Percentiles rank a stretch among this genome's conserved stretches.
These are phyloP conservation scores for Paraescarpia echinospica DNA, from an alignment of 1,140 invertebrate genomes.

Conservation along the genomic window DNA sequence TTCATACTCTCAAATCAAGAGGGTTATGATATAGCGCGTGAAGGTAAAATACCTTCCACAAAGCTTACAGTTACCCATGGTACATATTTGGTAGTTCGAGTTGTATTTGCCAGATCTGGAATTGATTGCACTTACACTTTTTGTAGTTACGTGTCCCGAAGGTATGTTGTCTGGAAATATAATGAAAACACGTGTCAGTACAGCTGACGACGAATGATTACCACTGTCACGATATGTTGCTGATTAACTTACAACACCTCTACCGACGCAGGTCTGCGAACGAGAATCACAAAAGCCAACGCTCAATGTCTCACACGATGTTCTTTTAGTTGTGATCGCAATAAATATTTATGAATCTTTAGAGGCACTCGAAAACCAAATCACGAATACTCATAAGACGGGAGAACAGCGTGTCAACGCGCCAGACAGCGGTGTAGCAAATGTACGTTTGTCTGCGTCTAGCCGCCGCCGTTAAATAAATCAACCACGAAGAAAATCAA, in stretches of 20 bases:
- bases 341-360: neutral
- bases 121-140: neutral
- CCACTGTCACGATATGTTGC: neutral
- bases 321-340: neutral
- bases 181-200: neutral
- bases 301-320: neutral
- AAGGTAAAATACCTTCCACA: too few relatives aligned
- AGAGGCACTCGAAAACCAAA: neutral
- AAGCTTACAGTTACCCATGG: too few relatives aligned
- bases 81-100: too few relatives aligned
- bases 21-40: too few relatives aligned
- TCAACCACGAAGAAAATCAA: too few relatives aligned
- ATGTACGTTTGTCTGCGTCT: neutral
- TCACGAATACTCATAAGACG: neutral
- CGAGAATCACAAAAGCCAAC: neutral
- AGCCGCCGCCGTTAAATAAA: too few relatives aligned
- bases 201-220: neutral
- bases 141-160: neutral
- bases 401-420: neutral
- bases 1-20: too few relatives aligned
- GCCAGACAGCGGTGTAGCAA: neutral
- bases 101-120: too few relatives aligned
- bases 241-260: neutral
- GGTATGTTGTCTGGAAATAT: neutral
- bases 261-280: too few relatives aligned